A percentile compares a stretch with the other conserved stretches of the same genome.
Evolutionary conservation across 2,797 vertebrate genomes (phyloP).

Genomic region (Melanogrammus aeglefinus): DNA sequence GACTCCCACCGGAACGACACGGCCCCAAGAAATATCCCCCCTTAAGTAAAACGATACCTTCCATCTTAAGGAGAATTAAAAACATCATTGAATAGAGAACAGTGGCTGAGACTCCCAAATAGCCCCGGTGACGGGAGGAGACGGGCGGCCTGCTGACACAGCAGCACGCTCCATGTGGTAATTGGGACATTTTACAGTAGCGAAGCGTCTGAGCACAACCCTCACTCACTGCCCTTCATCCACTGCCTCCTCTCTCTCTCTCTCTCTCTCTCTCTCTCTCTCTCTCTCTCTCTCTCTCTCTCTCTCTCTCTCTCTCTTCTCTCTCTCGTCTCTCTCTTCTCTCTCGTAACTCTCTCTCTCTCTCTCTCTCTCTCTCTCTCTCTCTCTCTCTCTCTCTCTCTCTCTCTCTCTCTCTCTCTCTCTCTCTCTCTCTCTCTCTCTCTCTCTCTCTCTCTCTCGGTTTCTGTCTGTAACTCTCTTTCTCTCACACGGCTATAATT

Average conservation of each 20-base stretch:
- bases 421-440: conserved; percentile 24
- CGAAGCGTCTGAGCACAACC: conserved; percentile 49
- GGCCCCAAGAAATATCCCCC: conserved; percentile 50
- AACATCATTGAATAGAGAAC: conserved; percentile 70
- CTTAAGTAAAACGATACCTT: conserved; percentile 56
- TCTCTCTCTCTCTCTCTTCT: conserved; percentile 40
- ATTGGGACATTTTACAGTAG: conserved; percentile 69
- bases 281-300: conserved; percentile 28
- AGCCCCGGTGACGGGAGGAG: conserved; percentile 62
- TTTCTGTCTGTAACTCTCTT: conserved; percentile 14
- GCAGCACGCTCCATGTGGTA: conserved; percentile 59
- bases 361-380: neutral
- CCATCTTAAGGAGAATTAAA: conserved; percentile 45
- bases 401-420: conserved; percentile 37
- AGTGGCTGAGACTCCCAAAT: conserved; percentile 61
- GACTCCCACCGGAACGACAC: conserved; percentile 48
- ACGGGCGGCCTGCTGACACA: conserved; percentile 73
- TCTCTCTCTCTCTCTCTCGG: conserved; percentile 30
- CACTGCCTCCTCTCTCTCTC: neutral
- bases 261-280: conserved; percentile 27
- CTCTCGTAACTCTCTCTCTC: neutral
- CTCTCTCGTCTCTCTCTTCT: conserved; percentile 29
- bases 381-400: conserved; percentile 12
- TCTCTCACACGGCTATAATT: conserved; percentile 62
- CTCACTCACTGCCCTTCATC: neutral